Base-by-base conservation (phyloP, 2,888 invertebrate genomes). In the Andrena hattorfiana region DNA sequence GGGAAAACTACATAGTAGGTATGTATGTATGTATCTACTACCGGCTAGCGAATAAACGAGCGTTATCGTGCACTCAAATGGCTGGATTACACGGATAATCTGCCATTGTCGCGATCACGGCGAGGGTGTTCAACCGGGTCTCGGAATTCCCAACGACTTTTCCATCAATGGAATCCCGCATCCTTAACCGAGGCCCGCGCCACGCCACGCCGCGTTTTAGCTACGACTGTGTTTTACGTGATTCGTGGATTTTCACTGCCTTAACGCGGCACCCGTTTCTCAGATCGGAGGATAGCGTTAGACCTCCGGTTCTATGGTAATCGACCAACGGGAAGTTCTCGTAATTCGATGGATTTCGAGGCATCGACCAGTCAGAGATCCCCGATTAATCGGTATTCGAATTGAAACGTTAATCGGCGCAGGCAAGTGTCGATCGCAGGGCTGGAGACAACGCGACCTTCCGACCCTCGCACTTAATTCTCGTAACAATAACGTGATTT, bases 171-270 rank as follows among this genome's bases (percentile, higher is more conserved):
- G 8, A 59, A 26, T 77, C 51, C 23, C n/a, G 23, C 30, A 26
- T 35, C 30, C 59, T 59, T 35, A 23, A 13, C 10, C 49, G 10
- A 32, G 13, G 7, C 16, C 2, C 42, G 42, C 8, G 32, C 32
- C 32, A 32, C 35, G 35, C 35, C 35, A 2, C 42, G 42, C 42
- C 13, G 13, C 42, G 4, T 35, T 13, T 10, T 16, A 32, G 32
- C 10, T 54, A 32, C 32, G 13, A 48, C 75, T 78, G 60, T 60
- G 30, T 76, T 77, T 77, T 35, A 66, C 69, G 56, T 56, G 77
- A 71, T 70, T 80, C 64, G 51, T 16, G 13, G 42, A 68, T 20
- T 56, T 56, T 10, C 56, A 26, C 10, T 10, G 10, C 16, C 42
- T 42, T 42, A 5, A 42, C 16, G 16, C 42, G 16, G 16, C 16